phyloP scores from a whole-genome alignment of 2,113 vertebrate genomes.

The Syngnathus scovelli region DNA sequence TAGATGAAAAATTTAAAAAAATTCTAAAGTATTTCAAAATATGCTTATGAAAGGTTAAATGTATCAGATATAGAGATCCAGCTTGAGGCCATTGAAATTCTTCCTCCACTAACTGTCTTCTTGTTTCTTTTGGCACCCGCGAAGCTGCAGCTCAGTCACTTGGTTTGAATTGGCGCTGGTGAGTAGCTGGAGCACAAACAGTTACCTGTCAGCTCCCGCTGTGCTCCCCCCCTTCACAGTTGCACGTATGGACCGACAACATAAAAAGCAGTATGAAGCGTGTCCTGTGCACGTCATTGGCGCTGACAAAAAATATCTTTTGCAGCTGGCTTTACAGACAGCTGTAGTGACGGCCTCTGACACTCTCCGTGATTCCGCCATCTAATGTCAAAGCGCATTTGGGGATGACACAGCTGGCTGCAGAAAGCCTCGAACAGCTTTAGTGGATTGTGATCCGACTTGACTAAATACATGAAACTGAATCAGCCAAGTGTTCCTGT shows the following conservation, averaged over 20 bases:
- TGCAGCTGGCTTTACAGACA: neutral
- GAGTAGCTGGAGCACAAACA: constrained; percentile 46
- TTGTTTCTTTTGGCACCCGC: constrained; percentile 42
- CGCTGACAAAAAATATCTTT: constrained; percentile 11
- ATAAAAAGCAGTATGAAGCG: constrained; percentile 7
- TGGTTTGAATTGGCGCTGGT: constrained; percentile 48
- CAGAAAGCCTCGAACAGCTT: constrained; percentile 6
- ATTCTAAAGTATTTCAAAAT: neutral
- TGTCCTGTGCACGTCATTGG: neutral
- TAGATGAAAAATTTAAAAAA: neutral
- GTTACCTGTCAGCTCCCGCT: constrained; percentile 53
- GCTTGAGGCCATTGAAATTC: constrained; percentile 15
- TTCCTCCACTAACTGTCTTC: constrained; percentile 17
- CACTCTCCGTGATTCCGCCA: constrained; percentile 13
- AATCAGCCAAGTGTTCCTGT: constrained; percentile 30
- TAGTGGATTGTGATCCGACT: constrained; percentile 22
- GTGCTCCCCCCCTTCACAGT: constrained; percentile 1
- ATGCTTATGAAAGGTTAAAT: constrained; percentile 10
- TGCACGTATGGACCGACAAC: neutral
- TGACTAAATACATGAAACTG: constrained; percentile 28
- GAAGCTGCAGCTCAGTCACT: constrained; percentile 25
- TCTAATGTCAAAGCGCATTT: constrained; percentile 25
- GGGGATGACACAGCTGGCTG: constrained; percentile 19
- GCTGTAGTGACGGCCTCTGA: constrained; percentile 11
- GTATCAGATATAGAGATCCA: constrained; percentile 8